Conservation (phyloP, 2,888 invertebrate species). For the Lycophotia porphyrea region DNA sequence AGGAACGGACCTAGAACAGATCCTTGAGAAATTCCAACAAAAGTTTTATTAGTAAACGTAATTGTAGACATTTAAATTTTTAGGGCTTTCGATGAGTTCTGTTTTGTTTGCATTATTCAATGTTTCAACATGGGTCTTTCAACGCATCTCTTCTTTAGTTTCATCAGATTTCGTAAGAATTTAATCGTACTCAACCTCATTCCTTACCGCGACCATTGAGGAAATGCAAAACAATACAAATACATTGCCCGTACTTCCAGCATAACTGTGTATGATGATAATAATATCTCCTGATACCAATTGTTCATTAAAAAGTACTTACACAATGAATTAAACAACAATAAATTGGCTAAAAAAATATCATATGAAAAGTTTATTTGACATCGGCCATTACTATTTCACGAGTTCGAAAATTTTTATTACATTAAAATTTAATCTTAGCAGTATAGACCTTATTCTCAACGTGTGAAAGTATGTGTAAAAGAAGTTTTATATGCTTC, state of each 20-base stretch:
- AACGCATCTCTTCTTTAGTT: not conserved
- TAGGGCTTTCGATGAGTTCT: not conserved
- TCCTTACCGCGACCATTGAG: not conserved
- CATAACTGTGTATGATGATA: conserved; percentile 1
- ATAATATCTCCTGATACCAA: not conserved
- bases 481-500: conserved; percentile 72
- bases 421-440: too few relatives aligned
- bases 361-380: conserved; percentile 26
- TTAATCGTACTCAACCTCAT: conserved; percentile 3
- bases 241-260: not conserved
- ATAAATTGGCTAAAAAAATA: conserved; percentile 3
- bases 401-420: conserved; percentile 49
- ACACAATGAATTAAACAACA: not conserved
- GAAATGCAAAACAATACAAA: not conserved
- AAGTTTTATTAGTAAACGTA: not conserved
- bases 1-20: not conserved
- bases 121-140: not conserved
- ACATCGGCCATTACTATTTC: conserved; percentile 10
- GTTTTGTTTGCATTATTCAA: not conserved
- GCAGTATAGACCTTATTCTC: conserved; percentile 54
- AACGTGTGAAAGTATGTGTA: conserved; percentile 74
- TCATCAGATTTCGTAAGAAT: not conserved
- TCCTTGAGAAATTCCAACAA: not conserved
- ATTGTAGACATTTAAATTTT: not conserved
- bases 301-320: not conserved